These are phyloP conservation scores for Rhodeus uyekii DNA, from an alignment of 2,797 vertebrate species.

Conservation along the genomic window DNA sequence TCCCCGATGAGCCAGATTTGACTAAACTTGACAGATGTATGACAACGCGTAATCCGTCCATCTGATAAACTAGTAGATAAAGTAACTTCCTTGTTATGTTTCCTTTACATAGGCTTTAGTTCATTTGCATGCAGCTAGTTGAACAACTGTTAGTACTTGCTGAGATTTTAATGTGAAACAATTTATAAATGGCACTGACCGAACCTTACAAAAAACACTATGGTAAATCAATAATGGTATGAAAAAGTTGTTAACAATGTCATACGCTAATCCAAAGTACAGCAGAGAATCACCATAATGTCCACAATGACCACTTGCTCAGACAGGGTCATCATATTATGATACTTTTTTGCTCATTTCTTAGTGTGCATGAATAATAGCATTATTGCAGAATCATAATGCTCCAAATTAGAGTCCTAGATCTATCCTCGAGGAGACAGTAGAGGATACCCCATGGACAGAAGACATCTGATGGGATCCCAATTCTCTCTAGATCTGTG, in stretches of 20 bases:
- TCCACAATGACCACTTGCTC: background rate
- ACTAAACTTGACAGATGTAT: background rate
- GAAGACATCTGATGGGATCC: conserved; percentile 39
- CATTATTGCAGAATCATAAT: background rate
- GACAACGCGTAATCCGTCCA: background rate
- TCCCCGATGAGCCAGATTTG: background rate
- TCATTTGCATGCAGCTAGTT: background rate
- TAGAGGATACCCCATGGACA: too few species aligned
- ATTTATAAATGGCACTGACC: background rate
- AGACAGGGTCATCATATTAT: background rate
- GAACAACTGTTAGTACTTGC: background rate
- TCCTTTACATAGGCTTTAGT: background rate
- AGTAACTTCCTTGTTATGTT: background rate
- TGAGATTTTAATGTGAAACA: background rate
- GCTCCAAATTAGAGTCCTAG: background rate
- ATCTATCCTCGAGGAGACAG: too few species aligned
- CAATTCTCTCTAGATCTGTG: conserved; percentile 57
- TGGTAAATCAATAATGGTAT: background rate
- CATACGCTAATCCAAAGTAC: background rate
- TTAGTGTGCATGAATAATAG: background rate
- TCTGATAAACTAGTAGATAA: conserved; percentile 12
- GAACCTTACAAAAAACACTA: background rate
- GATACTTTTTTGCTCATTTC: background rate
- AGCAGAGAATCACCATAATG: background rate
- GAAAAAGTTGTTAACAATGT: background rate